phyloP scores from a whole-genome alignment of 2,797 vertebrate species.

The Triplophysa bombifrons region DNA sequence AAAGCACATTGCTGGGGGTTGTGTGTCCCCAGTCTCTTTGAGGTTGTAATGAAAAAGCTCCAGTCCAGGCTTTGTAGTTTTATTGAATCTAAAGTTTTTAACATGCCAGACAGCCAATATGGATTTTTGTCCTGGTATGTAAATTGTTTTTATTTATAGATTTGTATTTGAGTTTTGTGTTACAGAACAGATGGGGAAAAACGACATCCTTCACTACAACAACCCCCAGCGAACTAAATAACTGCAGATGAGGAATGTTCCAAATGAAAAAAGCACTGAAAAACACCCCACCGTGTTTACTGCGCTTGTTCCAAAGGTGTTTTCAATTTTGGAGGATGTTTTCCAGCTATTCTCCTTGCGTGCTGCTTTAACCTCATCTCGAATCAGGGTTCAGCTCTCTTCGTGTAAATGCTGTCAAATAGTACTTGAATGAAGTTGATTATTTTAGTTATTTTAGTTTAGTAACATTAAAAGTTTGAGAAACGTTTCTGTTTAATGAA shows the following conservation, averaged over 20 bases:
- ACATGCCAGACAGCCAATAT: conserved; percentile 73
- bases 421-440: conserved; percentile 4
- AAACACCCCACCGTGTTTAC: conserved; percentile 73
- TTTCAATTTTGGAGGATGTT: conserved; percentile 78
- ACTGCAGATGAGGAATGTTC: conserved; percentile 83
- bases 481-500: too few relatives aligned
- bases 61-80: conserved; percentile 80
- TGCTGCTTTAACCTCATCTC: conserved; percentile 31
- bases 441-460: too few relatives aligned
- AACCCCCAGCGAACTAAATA: conserved; percentile 83
- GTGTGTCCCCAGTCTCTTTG: conserved; percentile 52
- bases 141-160: conserved; percentile 80
- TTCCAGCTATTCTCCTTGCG: conserved; percentile 70
- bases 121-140: conserved; percentile 70
- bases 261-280: conserved; percentile 57
- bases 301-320: conserved; percentile 77
- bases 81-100: conserved; percentile 77
- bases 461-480: too few relatives aligned
- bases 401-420: conserved; percentile 4
- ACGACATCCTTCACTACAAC: conserved; percentile 77
- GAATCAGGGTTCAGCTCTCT: conserved; percentile 21
- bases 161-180: conserved; percentile 48
- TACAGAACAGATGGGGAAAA: conserved; percentile 63
- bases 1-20: conserved; percentile 26
- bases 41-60: conserved; percentile 66